Base-by-base conservation (phyloP, 2,888 invertebrate genomes). In the Leucophora obtusa region DNA sequence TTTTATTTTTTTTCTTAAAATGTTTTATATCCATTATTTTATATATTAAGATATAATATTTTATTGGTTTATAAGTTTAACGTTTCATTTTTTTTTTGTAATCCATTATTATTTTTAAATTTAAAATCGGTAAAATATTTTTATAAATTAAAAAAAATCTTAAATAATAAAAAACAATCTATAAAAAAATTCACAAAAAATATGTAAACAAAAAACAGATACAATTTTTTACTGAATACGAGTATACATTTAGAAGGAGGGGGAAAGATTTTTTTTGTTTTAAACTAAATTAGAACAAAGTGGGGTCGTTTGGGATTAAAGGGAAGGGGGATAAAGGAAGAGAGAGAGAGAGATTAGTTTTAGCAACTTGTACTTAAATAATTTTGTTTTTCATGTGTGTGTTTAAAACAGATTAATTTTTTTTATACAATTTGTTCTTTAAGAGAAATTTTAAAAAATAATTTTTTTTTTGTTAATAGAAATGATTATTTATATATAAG, bases 1-100 rank as follows among this genome's bases (percentile, higher is more conserved):
- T 73, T 70, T 62, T 59, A n/a, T n/a, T 69, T 65, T 43, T 50
- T 65, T 65, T 66, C 62, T 73, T 79, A 75, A 79, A 82, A 76
- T 70, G 72, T 79, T 65, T 79, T 70, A 69, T 77, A 73, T 70
- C 35, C 65, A 69, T 76, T 70, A 60, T 71, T 79, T 73, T 86
- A 33, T 92, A 92, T 78, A 91, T 91, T 86, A 88, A 87, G 88
- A 88, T 88, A 87, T 88, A 88, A 86, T 85, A 85, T 84, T 83
- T 74, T 72, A 60, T 84, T 82, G 82, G 83, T 78, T 72, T 84
- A 84, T 84, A 84, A 80, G 83, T 84, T 87, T 86, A 87, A 87
- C 87, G 65, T 87, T 85, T 84, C 84, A 84, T 86, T 84, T 84
- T 83, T 66, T 82, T 78, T 63, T 65, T 65, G 69, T 79, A 62